A percentile compares a stretch with the other conserved stretches of the same genome.
These are phyloP conservation scores for Vombatus ursinus DNA, from an alignment of 2,113 vertebrate genomes.

Conservation along the genomic window DNA sequence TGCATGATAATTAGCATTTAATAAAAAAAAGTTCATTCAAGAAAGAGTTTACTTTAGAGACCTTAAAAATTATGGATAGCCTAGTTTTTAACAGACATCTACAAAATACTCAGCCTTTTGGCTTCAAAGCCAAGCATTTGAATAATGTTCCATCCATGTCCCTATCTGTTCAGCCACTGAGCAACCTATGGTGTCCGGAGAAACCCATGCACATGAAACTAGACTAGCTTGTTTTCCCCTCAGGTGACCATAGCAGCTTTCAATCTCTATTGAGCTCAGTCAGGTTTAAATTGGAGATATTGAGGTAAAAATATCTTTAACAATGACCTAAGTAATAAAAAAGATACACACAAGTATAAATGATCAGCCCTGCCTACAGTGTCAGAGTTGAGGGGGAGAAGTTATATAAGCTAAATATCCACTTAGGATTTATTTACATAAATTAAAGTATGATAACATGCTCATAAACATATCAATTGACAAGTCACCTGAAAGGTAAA, in stretches of 20 bases:
- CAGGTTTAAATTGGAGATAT: slow-evolving; percentile 14
- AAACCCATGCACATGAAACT: slow-evolving; percentile 14
- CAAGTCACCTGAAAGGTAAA: neutral
- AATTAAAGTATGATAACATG: neutral
- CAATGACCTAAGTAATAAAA: neutral
- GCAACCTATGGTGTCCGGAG: neutral
- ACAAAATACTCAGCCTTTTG: neutral
- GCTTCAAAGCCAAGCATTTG: neutral
- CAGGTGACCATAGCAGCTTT: slow-evolving; percentile 6
- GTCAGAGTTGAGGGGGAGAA: neutral
- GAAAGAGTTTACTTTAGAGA: neutral
- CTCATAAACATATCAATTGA: slow-evolving; percentile 39
- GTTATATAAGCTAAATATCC: neutral
- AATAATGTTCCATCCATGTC: neutral
- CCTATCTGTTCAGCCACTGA: neutral
- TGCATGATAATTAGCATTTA: neutral
- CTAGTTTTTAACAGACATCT: neutral
- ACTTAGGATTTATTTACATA: neutral
- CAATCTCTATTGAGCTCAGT: neutral
- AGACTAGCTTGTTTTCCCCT: slow-evolving; percentile 8
- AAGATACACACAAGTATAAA: neutral
- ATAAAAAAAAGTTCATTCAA: slow-evolving; percentile 1
- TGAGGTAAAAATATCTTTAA: neutral
- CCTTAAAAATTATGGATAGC: neutral
- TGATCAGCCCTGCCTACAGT: neutral